Evolutionary conservation across 2,113 vertebrate genomes (phyloP).

Genomic region (Drymodes brunneopygia): DNA sequence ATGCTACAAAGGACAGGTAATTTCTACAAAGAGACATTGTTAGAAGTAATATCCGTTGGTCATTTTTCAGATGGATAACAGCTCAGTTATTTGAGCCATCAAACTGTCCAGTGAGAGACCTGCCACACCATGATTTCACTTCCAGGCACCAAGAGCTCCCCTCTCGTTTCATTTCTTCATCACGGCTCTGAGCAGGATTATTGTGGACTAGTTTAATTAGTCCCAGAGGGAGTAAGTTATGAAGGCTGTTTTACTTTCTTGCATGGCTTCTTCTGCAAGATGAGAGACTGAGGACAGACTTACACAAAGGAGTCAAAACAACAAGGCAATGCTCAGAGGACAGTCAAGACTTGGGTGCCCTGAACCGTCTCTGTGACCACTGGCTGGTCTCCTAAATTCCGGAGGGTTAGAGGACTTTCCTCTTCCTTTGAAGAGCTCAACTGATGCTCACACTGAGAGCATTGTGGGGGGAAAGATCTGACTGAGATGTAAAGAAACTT

Average conservation of each 20-base stretch:
- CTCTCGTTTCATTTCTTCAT: not conserved
- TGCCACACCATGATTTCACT: not conserved
- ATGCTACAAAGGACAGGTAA: not conserved
- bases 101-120: not conserved
- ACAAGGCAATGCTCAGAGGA: not conserved
- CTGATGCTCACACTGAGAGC: rapidly evolving
- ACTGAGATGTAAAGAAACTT: not conserved
- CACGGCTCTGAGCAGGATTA: not conserved
- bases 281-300: not conserved
- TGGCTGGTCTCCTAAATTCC: not conserved
- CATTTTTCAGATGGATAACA: not conserved
- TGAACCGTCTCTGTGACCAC: not conserved
- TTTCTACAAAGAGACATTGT: not conserved
- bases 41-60: not conserved
- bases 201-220: not conserved
- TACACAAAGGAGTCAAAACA: not conserved
- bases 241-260: not conserved
- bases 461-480: not conserved
- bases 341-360: not conserved
- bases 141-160: not conserved
- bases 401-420: not conserved
- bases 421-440: not conserved
- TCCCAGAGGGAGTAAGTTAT: not conserved
- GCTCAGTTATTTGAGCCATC: not conserved
- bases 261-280: not conserved